Base-by-base conservation (phyloP, 2,113 vertebrate genomes). In the Hyla sarda region DNA sequence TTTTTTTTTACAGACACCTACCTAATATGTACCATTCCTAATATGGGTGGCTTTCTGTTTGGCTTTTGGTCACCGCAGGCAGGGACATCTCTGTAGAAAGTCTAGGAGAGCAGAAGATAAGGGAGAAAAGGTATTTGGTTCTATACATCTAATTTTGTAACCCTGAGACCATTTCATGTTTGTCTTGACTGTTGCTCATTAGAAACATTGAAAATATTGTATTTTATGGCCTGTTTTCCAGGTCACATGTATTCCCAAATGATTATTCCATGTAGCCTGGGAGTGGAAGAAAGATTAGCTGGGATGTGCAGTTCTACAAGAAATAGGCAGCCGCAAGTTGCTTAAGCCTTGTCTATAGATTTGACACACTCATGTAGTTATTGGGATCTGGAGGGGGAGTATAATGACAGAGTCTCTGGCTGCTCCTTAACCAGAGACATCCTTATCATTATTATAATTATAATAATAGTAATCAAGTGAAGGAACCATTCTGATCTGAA, bases 381-480 rank as follows among this genome's bases (percentile, higher is more conserved):
- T 52, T 71, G 65, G 65, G 62, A 71, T 50, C 41, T 23, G 17
- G 47, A 74, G 45, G 23, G 28, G 37, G 52, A 74, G 16, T 23
- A 47, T 78, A 85, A 67, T 85, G 56, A 78, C 56, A 62, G 47
- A 48, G 21, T 67, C 73, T 84, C 23, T 10, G 83, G 58, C 83
- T 52, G 60, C 84, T 67, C 50, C 47, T 37, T 52, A 52, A 30
- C 52, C 32, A 34, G 25, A 79, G 45, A 52, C 84, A 76, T 85
- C 32, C 28, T 79, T 52, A 76, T 85, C 32, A 21, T 79, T 52
- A 85, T 85, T 67, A 85, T 85, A 72, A 82, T 82, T 45, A 72
- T 82, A 77, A 85, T 85, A 56, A 85, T 85, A 85, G 48, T 85
- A 85, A 85, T 85, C 60, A 54, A 6, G 74, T 52, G n/a, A 75